Conservation (phyloP, 2,797 vertebrate species). For the Lithobates pipiens region DNA sequence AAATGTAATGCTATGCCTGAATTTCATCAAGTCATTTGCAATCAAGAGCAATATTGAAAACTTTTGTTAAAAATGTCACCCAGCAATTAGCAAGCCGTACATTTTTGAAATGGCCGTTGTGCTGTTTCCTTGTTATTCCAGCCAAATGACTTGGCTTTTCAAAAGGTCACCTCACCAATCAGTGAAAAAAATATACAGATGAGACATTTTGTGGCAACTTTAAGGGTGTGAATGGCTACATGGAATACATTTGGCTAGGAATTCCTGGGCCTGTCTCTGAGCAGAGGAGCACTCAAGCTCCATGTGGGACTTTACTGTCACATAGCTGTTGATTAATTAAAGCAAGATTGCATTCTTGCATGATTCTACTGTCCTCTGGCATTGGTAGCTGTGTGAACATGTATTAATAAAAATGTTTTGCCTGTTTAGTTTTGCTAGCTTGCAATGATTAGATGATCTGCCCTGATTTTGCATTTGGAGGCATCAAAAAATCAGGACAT, state of each 20-base stretch:
- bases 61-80: background rate
- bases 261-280: background rate
- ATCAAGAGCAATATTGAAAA: background rate
- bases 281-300: background rate
- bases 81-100: background rate
- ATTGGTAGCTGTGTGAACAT: background rate
- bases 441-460: background rate
- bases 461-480: background rate
- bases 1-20: background rate
- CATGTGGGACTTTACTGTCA: slow-evolving; percentile 7
- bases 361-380: background rate
- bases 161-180: slow-evolving; percentile 49
- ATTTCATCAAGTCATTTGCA: background rate
- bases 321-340: slow-evolving; percentile 1
- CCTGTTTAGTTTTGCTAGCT: background rate
- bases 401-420: background rate
- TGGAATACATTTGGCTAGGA: slow-evolving; percentile 5
- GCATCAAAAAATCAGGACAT: background rate
- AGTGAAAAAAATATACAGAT: slow-evolving; percentile 59
- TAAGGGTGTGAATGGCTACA: background rate
- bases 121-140: background rate
- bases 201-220: background rate
- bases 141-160: slow-evolving; percentile 46
- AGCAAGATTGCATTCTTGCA: background rate
- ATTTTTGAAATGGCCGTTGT: background rate